phyloP scores from a whole-genome alignment of 2,888 invertebrate genomes.

The Brachypterus glaber region DNA sequence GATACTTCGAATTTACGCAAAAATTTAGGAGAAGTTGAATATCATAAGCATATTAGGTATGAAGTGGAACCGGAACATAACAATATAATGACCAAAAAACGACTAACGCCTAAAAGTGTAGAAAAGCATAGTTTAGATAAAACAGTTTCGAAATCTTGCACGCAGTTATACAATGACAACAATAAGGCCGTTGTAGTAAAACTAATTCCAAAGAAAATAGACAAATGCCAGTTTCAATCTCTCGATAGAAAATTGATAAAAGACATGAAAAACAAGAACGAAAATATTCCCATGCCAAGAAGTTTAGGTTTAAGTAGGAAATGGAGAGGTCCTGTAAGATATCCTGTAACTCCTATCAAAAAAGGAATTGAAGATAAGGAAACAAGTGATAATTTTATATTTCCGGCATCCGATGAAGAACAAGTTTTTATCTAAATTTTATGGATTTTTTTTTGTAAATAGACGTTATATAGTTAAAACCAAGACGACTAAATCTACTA shows the following conservation, averaged over 20 bases:
- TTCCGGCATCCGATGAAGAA: conserved; percentile 47
- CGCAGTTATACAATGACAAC: conserved; percentile 26
- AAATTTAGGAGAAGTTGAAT: conserved; percentile 31
- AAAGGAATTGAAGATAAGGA: conserved; percentile 22
- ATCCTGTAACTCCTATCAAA: conserved; percentile 57
- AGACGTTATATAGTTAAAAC: conserved; percentile 21
- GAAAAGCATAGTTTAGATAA: conserved; percentile 17
- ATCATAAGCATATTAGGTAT: conserved; percentile 41
- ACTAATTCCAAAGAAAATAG: conserved; percentile 32
- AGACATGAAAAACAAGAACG: conserved; percentile 7
- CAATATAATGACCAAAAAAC: too few species aligned
- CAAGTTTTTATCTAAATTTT: conserved; percentile 52
- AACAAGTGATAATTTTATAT: conserved; percentile 1
- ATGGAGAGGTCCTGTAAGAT: conserved; percentile 54
- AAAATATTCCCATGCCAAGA: conserved; percentile 46
- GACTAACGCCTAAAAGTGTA: not conserved
- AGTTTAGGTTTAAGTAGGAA: conserved; percentile 50
- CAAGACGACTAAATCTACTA: conserved; percentile 48
- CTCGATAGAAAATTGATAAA: conserved; percentile 22
- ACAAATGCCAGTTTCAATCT: conserved; percentile 22
- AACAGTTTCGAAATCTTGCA: conserved; percentile 32
- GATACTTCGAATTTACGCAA: conserved; percentile 35
- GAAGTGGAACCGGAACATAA: conserved; percentile 30
- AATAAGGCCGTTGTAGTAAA: conserved; percentile 34
- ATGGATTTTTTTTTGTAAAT: too few species aligned